These are phyloP conservation scores for Cebus imitator DNA, from an alignment of 2,113 vertebrate genomes.

Conservation along the genomic window DNA sequence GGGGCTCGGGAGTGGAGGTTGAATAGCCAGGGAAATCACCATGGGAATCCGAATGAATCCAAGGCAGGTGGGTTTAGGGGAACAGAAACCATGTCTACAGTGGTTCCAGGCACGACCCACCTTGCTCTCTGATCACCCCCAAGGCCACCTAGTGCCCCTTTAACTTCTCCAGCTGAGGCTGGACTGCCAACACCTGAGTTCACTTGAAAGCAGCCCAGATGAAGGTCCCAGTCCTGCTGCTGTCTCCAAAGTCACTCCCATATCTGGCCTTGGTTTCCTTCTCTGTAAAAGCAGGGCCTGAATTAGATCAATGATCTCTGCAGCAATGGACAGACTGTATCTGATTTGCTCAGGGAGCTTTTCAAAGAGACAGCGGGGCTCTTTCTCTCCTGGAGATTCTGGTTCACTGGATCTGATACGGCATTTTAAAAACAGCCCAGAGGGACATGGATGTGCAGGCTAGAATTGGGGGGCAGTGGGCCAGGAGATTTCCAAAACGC, in stretches of 20 bases:
- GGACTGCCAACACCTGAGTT: not conserved
- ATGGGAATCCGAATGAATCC: not conserved
- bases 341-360: not conserved
- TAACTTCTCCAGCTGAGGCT: not conserved
- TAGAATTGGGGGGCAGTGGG: not conserved
- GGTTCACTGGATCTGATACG: not conserved
- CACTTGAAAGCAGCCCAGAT: not conserved
- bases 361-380: not conserved
- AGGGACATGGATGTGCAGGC: not conserved
- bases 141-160: not conserved
- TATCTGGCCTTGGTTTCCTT: not conserved
- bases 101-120: not conserved
- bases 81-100: not conserved
- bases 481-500: not conserved
- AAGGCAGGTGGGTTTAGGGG: not conserved
- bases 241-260: not conserved
- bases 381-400: not conserved
- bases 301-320: not conserved
- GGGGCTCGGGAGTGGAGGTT: not conserved
- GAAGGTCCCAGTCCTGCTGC: not conserved
- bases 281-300: not conserved
- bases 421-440: not conserved
- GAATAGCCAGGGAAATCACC: not conserved
- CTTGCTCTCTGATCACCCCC: not conserved
- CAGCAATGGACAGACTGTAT: not conserved